A percentile compares a stretch with the other conserved stretches of the same genome.
Evolutionary conservation across 2,888 invertebrate species (phyloP).

Genomic region (Caenorhabditis macrosperma): DNA sequence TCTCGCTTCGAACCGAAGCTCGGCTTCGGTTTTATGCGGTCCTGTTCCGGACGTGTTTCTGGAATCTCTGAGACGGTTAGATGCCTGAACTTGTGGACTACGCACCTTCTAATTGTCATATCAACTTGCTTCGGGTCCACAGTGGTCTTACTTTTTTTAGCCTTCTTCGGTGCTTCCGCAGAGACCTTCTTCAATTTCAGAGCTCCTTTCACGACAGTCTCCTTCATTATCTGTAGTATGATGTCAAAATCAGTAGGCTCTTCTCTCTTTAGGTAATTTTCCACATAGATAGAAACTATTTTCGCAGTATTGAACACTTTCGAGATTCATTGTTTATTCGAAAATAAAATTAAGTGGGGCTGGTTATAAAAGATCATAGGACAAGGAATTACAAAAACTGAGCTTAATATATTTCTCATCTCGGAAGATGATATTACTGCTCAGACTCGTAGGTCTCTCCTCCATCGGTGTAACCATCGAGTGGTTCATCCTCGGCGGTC

Average conservation of each 20-base stretch:
- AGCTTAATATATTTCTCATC: conserved; percentile 18
- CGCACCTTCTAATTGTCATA: conserved; percentile 60
- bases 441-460: conserved; percentile 59
- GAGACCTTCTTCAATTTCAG: conserved; percentile 71
- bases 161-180: conserved; percentile 43
- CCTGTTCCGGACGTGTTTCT: conserved; percentile 44
- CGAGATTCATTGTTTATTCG: conserved; percentile 39
- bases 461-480: conserved; percentile 51
- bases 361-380: conserved; percentile 36
- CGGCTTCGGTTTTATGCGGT: conserved; percentile 75
- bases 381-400: conserved; percentile 28
- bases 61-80: conserved; percentile 46
- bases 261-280: too few relatives aligned
- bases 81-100: neutral
- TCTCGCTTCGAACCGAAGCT: conserved; percentile 77
- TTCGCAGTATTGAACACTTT: too few relatives aligned
- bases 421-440: conserved; percentile 29
- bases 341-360: conserved; percentile 9
- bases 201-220: conserved; percentile 67
- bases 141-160: conserved; percentile 69
- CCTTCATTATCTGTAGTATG: conserved; percentile 56
- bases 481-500: conserved; percentile 60
- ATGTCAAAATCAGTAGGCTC: too few relatives aligned
- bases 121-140: conserved; percentile 65
- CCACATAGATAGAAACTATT: too few relatives aligned